Evolutionary conservation across 2,113 vertebrate genomes (phyloP), one percentile per base, ranked within the genome.

Genomic region (Ptilonorhynchus violaceus): DNA sequence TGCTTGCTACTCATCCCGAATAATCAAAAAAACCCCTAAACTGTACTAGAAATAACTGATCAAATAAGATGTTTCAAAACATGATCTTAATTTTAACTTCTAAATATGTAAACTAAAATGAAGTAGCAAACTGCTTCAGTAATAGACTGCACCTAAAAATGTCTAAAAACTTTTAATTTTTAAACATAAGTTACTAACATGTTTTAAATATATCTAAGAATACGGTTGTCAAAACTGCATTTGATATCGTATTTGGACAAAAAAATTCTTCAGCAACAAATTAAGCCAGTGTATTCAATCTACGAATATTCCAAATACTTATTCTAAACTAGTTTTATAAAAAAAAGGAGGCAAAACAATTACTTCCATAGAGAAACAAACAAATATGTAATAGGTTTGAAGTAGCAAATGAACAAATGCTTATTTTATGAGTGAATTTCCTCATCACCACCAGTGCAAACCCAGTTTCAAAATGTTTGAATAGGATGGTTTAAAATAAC

Each of bases 401-500:
- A 74, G 94, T 94, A 93, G 50, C 35, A 63, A 63, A 78, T 42
- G 13, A 62, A 50, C 69, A 97, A 95, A 95, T 80, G 73, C 87
- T 94, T 95, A 95, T 90, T 96, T 94, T 85, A 92, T 93, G 87
- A 97, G 83, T 91, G 87, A 96, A 97, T 96, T 69, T 96, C 83
- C 84, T 73, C 78, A 74, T 97, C 23, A 78, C 39, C 68, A 69
- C n/a, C 96, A 98, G 88, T 92, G 92, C 95, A 98, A 98, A 89
- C 46, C 18, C 89, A 97, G 82, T 94, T 96, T 97, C 80, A 97
- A 97, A 97, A 93, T 94, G 87, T 94, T 91, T 97, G 77, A 96
- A 96, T 90, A 92, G 77, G 89, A 96, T 73, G 95, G 77, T 97
- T 97, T 77, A 78, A 97, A 97, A 97, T 69, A 97, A 93, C 86